Evolutionary conservation across 2,113 vertebrate species (phyloP), one percentile per base, ranked within the genome.

Genomic region (Carollia perspicillata): DNA sequence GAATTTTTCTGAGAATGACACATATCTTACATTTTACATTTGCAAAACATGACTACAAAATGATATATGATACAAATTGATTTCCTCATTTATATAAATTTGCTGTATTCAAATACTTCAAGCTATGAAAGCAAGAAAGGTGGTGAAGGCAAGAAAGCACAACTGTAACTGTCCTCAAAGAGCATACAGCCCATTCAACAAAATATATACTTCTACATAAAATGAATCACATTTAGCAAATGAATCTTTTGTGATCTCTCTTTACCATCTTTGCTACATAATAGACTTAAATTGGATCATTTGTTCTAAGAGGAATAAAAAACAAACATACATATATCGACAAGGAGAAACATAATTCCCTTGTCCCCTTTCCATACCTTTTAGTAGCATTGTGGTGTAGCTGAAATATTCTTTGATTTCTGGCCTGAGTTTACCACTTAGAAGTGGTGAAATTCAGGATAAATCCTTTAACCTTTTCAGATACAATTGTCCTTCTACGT

Each of bases 271-370:
- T 84, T 95, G n/a, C 49, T 66, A 86, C 66, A 23, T 80, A 17
- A 40, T 84, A 78, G 49, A 89, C 42, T 89, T 85, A 18, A 93
- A 72, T 58, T 91, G n/a, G 8, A 33, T 66, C 13, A 85, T 9
- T 89, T 96, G 11, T 47, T 92, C 30, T 72, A 90, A 87, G 22
- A 95, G 17, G 33, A 83, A 90, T 65, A 90, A 85, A 93, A 87
- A 53, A 2, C 22, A 90, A 22, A 68, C 2, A 37, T 71, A 22
- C 0, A 65, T 86, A 22, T 5, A 84, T 93, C 37, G 79, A 69
- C 33, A 88, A 33, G 30, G 16, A 1, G 35, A 89, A 90, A 79
- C 69, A 18, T 26, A 81, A 87, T 87, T 51, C 3, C 9, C 26
- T 26, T 1, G 78, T 58, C 17, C 2, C 8, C 4, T 89, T 83